Base-by-base conservation (phyloP, 2,797 vertebrate species). In the Helicolenus hilgendorfi region DNA sequence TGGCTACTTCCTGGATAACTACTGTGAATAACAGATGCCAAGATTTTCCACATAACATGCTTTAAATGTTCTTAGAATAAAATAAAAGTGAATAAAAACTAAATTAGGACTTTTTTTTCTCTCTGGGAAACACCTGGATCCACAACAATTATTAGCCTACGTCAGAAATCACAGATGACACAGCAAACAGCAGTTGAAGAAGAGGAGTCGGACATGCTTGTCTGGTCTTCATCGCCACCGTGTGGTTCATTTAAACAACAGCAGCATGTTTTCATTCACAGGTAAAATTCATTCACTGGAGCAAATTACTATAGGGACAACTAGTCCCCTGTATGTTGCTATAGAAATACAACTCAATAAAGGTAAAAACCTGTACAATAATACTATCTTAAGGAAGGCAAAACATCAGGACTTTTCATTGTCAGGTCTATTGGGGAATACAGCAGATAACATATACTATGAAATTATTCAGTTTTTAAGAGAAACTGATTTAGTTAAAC, bases 121-220 rank as follows among this genome's bases (percentile, higher is more conserved):
- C 38, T 41, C 7, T 4, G 38, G 64, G 71, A 29, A 90, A 86
- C 41, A 80, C 72, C 53, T 73, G 56, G 58, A 72, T 72, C 53
- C 60, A 29, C 10, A 78, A 49, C 41, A 77, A 49, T 70, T 79
- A 76, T 64, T 79, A 73, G 18, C 55, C 22, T 5, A 24, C 74
- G 60, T 86, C 60, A 68, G 5, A 26, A 80, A 72, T 89, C 78
- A 77, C 72, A 76, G 69, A 87, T 93, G 92, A 94, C 88, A 86
- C 91, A 90, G 89, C 92, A 90, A 90, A 91, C 41, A 31, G 31
- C 67, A 5, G 38, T 15, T 60, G 45, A 73, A 15, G 60, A 33
- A 7, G 11, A 82, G 10, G 27, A 24, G 35, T 20, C 55, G 64
- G 60, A 11, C 31, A 6, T 62, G 56, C 26, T 71, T 75, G 80